Evolutionary conservation across 1,140 invertebrate genomes (phyloP), one percentile per base, ranked within the genome.

Genomic region (Arctopsyche grandis): DNA sequence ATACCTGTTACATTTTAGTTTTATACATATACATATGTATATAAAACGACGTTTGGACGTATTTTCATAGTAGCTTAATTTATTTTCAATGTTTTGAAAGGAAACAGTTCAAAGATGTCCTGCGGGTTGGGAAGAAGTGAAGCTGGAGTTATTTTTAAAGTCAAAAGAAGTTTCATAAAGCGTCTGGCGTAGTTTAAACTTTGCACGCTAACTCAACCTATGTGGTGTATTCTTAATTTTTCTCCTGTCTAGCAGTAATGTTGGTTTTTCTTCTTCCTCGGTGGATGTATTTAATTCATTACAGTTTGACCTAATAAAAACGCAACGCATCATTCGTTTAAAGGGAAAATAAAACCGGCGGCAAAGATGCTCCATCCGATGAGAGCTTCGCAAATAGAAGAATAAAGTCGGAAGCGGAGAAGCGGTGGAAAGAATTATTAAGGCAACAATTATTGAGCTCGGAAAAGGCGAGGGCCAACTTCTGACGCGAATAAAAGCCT

Each of bases 371-470:
- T 21, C 24, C 24, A 16, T 66, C 24, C 5, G 60, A 70, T 9
- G 9, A 12, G 69, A 29, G 26, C 24, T 70, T 1, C 9, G n/a
- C 69, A 44, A 70, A 70, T 70, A 70, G 26, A 38, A 44, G 38
- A 38, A 70, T 38, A 38, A 38, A 38, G 29, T 38, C 7, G 29
- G 19, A 21, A 21, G 52, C 10, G 14, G 52, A 56, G 44, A 75
- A 48, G 38, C 9, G 24, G 9, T n/a, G 46, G 29, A 76, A 77
- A 26, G 63, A 77, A 77, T 69, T 77, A 77, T 77, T 21, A 77
- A 66, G 75, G 74, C 48, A 76, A 63, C 75, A 69, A 48, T 69
- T 77, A 24, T 10, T 60, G 22, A 76, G 38, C 66, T 69, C 75
- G 29, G 63, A 77, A 77, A 38, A 77, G 29, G 44, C 60, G 26